Evolutionary conservation across 2,797 vertebrate species (phyloP).

Genomic region (Catharus ustulatus): DNA sequence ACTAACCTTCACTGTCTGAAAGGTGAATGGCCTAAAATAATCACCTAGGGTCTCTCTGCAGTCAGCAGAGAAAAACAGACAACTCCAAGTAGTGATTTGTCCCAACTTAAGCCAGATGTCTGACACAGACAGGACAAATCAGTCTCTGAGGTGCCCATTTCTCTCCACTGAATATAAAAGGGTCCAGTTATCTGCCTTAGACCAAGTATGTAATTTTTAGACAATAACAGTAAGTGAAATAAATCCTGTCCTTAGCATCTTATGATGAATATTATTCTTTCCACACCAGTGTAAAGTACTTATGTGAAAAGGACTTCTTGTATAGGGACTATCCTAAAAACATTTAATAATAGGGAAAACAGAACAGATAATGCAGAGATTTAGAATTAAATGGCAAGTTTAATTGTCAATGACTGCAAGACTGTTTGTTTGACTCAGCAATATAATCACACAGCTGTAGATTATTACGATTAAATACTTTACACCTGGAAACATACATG

Average conservation of each 20-base stretch:
- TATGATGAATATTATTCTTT: not conserved
- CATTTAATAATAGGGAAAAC: not conserved
- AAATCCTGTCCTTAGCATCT: not conserved
- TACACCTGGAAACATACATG: constrained; percentile 12
- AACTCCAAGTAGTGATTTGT: constrained; percentile 57
- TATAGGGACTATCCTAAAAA: not conserved
- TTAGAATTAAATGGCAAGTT: constrained; percentile 23
- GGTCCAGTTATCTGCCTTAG: not conserved
- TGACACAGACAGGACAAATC: constrained; percentile 50
- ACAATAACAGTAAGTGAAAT: not conserved
- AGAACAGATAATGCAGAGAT: not conserved
- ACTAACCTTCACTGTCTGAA: constrained; percentile 64
- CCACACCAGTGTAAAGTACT: not conserved
- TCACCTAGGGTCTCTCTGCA: constrained; percentile 46
- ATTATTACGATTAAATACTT: not conserved
- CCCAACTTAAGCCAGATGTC: constrained; percentile 49
- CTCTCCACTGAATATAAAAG: constrained; percentile 26
- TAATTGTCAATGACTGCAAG: not conserved
- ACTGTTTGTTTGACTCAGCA: not conserved
- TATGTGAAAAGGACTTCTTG: not conserved
- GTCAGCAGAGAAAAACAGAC: constrained; percentile 53
- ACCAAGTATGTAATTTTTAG: not conserved
- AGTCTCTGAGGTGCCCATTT: constrained; percentile 31
- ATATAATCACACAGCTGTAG: not conserved
- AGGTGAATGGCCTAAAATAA: constrained; percentile 65